These are phyloP conservation scores for Rhinolophus ferrumequinum DNA, from an alignment of 2,113 vertebrate genomes.

Conservation along the genomic window DNA sequence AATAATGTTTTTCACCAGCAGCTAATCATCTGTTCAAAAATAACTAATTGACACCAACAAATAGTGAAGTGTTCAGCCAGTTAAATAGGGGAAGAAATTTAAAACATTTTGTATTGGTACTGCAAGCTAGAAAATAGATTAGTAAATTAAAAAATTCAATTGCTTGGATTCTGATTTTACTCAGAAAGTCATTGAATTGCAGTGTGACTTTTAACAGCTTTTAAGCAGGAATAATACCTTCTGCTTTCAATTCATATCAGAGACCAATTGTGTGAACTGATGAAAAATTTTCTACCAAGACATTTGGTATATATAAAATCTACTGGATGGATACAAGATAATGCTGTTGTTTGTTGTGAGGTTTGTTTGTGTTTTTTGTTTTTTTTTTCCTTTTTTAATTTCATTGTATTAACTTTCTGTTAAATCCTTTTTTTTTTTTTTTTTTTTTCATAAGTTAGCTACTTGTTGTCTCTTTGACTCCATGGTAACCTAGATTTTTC, in stretches of 20 bases:
- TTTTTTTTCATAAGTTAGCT: background rate
- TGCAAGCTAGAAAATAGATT: background rate
- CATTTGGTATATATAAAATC: background rate
- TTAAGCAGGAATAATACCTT: background rate
- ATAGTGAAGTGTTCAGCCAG: background rate
- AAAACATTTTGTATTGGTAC: background rate
- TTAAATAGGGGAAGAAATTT: background rate
- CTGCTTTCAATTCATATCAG: background rate
- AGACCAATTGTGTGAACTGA: background rate
- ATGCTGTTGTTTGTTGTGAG: background rate
- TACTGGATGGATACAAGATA: background rate
- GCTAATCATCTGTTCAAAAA: background rate
- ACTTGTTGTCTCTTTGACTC: background rate
- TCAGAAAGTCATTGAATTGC: background rate
- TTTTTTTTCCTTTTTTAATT: background rate
- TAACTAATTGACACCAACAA: background rate
- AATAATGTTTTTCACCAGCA: background rate
- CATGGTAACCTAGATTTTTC: background rate
- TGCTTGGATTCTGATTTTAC: background rate
- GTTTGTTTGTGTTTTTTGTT: background rate
- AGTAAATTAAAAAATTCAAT: background rate
- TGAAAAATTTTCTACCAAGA: background rate
- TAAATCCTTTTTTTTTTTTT: background rate
- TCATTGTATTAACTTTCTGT: background rate
- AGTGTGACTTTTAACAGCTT: background rate